Percentiles rank a stretch among this genome's conserved stretches.
Conservation (phyloP, 2,113 vertebrate species). For the Mesocricetus auratus region DNA sequence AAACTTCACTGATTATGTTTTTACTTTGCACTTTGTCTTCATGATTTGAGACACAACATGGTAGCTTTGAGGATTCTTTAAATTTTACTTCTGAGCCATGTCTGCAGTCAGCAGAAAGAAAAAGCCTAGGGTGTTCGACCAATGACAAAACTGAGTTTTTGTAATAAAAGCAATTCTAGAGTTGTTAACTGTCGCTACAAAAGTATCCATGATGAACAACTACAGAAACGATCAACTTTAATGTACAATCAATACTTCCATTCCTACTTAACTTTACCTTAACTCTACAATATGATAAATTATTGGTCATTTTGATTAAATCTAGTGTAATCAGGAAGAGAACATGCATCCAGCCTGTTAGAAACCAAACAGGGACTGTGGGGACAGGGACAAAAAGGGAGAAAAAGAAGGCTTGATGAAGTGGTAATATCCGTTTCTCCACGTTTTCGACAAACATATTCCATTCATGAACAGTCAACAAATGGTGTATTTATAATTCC, state of each 20-base stretch:
- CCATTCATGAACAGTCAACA: background rate
- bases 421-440: background rate
- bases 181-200: background rate
- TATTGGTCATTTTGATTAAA: conserved; percentile 24
- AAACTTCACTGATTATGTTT: background rate
- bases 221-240: background rate
- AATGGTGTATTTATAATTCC: background rate
- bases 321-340: background rate
- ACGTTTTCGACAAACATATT: background rate
- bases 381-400: background rate
- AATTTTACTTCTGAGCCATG: background rate
- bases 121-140: background rate
- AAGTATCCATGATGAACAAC: background rate
- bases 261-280: background rate
- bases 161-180: background rate
- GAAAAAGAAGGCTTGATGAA: background rate
- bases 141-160: background rate
- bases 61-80: background rate
- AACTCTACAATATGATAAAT: background rate
- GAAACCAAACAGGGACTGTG: background rate
- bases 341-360: background rate
- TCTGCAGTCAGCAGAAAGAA: background rate
- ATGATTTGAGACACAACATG: background rate
- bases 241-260: background rate
- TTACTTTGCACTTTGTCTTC: background rate